Evolutionary conservation across 1,140 invertebrate genomes (phyloP), one percentile per base, ranked within the genome.

Genomic region (Euwallacea fornicatus): DNA sequence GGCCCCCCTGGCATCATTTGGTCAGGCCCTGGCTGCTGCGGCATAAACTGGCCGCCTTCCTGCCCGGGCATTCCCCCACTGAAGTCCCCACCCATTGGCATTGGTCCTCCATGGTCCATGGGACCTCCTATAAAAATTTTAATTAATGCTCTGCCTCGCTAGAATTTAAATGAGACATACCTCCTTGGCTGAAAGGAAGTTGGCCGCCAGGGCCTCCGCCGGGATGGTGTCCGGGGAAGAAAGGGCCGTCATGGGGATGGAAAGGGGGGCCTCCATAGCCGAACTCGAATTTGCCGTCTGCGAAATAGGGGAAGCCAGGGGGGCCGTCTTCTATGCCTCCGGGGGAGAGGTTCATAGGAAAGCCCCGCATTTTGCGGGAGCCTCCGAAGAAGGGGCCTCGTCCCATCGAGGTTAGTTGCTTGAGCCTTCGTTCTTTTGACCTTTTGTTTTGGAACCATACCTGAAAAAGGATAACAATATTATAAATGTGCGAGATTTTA

Each of bases 401-500:
- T 77, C 96, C 96, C 93, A 95, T 94, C 68, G 93, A 94, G 63
- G 93, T 95, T 75, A 95, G 86, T 80, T 95, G 93, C 80, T 95
- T 95, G 79, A 97, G 88, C 74, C 97, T 89, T 71, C 97, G 87
- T 84, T 98, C 96, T 85, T 99, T 99, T 76, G 97, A 98, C 71
- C 97, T 87, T 79, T 98, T 98, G 84, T 99, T 99, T 87, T 99
- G 97, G 85, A 99, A 99, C 97, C 97, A 99, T 67, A 99, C 97
- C 97, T 98, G 86, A 56, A 73, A 76, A 41, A 59, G n/a, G n/a
- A n/a, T n/a, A n/a, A 67, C 42, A 7, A 4, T 7, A 13, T 58
- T 16, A 4, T 4, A 33, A 33, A 33, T 33, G 1, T 33, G 4
- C 21, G 4, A 33, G 4, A 33, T 33, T 33, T 33, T 33, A 33